These are phyloP conservation scores for Cynodonichthys magdalenae DNA, from an alignment of 2,797 vertebrate species.

Conservation along the genomic window DNA sequence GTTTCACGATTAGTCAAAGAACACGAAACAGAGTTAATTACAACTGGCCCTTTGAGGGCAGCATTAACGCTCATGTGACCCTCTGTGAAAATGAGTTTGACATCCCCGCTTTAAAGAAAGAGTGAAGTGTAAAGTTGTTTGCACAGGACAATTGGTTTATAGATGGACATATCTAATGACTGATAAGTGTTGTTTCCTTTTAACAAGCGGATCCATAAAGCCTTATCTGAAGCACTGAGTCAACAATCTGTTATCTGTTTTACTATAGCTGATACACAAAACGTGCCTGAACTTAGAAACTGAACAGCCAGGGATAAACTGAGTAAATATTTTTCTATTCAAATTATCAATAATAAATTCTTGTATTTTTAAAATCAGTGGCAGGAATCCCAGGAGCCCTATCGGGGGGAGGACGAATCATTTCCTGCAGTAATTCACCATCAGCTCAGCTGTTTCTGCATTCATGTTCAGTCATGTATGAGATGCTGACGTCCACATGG, in stretches of 20 bases:
- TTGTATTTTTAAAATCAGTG: neutral
- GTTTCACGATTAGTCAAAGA: too few species aligned
- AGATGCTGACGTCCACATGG: neutral
- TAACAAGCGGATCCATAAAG: conserved; percentile 17
- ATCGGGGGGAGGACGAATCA: neutral
- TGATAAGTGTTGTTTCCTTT: neutral
- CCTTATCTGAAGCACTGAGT: conserved; percentile 15
- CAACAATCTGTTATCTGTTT: conserved; percentile 26
- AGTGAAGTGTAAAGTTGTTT: neutral
- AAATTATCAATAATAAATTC: conserved; percentile 2
- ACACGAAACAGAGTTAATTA: too few species aligned
- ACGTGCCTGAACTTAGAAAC: neutral
- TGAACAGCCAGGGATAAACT: neutral
- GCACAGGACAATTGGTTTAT: neutral
- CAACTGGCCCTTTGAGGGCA: too few species aligned
- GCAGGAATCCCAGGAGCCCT: neutral
- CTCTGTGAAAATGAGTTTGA: too few species aligned
- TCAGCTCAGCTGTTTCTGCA: neutral
- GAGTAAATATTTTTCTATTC: neutral
- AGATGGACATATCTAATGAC: neutral
- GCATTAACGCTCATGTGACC: too few species aligned
- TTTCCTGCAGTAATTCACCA: neutral
- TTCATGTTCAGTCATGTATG: neutral
- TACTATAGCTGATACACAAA: conserved; percentile 24
- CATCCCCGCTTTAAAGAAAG: neutral